Conservation (phyloP, 2,113 vertebrate genomes). For the Lepus timidus region DNA sequence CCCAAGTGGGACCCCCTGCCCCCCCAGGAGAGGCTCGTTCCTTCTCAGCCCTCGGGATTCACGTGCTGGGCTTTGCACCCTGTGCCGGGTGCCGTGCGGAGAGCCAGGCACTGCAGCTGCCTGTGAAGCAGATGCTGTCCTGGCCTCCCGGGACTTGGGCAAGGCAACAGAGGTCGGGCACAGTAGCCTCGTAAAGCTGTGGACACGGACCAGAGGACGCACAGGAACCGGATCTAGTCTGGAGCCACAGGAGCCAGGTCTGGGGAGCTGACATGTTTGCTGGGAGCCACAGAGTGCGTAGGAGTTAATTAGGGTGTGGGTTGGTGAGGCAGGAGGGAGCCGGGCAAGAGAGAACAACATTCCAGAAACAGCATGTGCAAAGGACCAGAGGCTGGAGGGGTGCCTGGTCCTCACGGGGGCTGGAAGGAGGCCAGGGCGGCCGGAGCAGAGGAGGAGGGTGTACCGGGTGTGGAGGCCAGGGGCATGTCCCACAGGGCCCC, state of each 20-base stretch:
- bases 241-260: background rate
- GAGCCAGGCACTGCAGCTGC: background rate
- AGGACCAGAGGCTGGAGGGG: slow-evolving; percentile 40
- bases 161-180: background rate
- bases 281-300: background rate
- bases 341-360: slow-evolving; percentile 42
- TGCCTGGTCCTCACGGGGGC: background rate
- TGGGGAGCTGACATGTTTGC: background rate
- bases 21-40: background rate
- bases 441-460: background rate
- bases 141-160: background rate
- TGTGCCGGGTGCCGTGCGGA: background rate
- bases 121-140: background rate
- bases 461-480: background rate
- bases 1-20: background rate
- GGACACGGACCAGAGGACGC: background rate
- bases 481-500: background rate
- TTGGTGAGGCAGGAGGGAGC: background rate
- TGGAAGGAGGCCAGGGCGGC: slow-evolving; percentile 3
- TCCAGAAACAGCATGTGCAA: slow-evolving; percentile 58
- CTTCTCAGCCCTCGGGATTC: background rate
- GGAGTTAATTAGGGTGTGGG: slow-evolving; percentile 25
- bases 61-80: background rate
- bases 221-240: background rate
- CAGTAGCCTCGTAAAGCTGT: background rate